Percentiles rank a stretch among this genome's conserved stretches.
Evolutionary conservation across 2,797 vertebrate species (phyloP).

Genomic region (Eidolon dupreanum): DNA sequence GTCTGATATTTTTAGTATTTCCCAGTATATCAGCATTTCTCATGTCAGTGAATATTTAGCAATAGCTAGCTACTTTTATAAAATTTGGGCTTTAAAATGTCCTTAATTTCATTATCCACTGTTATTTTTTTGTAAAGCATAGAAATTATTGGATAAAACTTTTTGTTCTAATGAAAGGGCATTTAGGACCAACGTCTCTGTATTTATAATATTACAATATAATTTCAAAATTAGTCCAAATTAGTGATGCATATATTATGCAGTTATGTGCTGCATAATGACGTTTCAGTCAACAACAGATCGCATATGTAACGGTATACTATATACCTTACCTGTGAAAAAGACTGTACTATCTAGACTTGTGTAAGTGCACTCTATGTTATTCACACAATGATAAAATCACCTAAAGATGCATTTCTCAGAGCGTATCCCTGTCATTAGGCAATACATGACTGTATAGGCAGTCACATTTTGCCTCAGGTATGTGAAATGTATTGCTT

Average conservation of each 20-base stretch:
- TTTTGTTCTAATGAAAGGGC: conserved; percentile 17
- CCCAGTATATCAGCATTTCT: conserved; percentile 19
- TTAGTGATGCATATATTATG: neutral
- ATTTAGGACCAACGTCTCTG: neutral
- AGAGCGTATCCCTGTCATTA: neutral
- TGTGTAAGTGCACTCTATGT: neutral
- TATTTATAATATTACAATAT: neutral
- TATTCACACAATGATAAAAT: neutral
- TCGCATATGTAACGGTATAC: neutral
- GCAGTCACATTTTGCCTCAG: conserved; percentile 7
- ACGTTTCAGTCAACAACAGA: neutral
- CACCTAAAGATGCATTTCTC: neutral
- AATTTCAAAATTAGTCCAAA: conserved; percentile 47
- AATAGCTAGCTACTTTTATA: neutral
- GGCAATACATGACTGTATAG: neutral
- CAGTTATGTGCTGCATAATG: neutral
- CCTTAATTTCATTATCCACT: neutral
- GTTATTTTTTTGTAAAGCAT: neutral
- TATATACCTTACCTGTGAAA: neutral
- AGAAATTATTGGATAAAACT: conserved; percentile 53
- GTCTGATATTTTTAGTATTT: neutral
- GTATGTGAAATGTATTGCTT: neutral
- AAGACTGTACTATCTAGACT: neutral
- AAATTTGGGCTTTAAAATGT: conserved; percentile 47
- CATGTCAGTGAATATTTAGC: neutral